Evolutionary conservation across 2,888 invertebrate genomes (phyloP).

Genomic region (Calliphora vomitoria): DNA sequence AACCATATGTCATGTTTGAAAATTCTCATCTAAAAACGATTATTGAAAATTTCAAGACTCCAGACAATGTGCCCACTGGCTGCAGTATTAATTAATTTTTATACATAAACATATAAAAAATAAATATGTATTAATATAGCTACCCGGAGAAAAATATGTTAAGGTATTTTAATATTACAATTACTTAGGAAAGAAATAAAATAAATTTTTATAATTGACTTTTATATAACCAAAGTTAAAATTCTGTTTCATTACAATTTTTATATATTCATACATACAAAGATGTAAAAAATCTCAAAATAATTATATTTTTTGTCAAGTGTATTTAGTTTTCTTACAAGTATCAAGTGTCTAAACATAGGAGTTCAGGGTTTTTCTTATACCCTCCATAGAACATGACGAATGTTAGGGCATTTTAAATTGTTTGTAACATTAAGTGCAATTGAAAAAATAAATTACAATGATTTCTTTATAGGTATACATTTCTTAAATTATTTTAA

Average conservation of each 20-base stretch:
- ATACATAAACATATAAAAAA: slow-evolving; percentile 10
- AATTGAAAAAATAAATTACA: no score
- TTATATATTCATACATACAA: no score
- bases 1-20: slow-evolving; percentile 42
- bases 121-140: background rate
- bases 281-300: no score
- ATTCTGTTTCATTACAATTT: no score
- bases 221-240: no score
- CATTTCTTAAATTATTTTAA: no score
- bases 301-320: background rate
- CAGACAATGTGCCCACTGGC: slow-evolving; percentile 54
- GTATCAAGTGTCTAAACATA: background rate
- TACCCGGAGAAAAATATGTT: slow-evolving; percentile 33
- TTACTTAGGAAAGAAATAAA: no score
- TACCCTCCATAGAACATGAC: background rate
- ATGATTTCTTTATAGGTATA: no score
- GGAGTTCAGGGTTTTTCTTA: slow-evolving; percentile 2
- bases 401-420: background rate
- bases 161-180: no score
- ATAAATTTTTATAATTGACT: no score
- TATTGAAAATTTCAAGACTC: slow-evolving; percentile 50
- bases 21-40: slow-evolving; percentile 52
- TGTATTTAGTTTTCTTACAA: background rate
- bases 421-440: background rate
- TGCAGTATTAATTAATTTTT: slow-evolving; percentile 58